Evolutionary conservation across 30 jellyfish, hydroid and myxozoan genomes (phyloP).

Genomic region (Morbakka virulenta): DNA sequence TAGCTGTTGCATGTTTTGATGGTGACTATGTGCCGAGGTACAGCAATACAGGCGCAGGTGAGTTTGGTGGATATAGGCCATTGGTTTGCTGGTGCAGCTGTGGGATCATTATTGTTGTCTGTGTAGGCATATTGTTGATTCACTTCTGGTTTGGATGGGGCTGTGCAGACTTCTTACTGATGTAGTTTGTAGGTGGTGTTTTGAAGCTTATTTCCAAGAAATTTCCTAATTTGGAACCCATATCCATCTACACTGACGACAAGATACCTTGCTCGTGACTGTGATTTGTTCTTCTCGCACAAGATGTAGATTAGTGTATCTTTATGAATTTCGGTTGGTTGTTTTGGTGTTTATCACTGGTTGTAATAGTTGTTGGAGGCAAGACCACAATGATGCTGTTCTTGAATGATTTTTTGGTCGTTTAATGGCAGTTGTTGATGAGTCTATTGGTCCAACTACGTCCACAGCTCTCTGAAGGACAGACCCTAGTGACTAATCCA

Average conservation of each 20-base stretch:
- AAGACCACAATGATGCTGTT: neutral
- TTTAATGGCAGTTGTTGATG: neutral
- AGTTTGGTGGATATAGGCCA: too few species aligned
- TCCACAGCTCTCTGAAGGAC: neutral
- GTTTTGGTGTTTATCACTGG: too few species aligned
- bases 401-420: neutral
- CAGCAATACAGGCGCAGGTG: too few species aligned
- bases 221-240: neutral
- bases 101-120: too few species aligned
- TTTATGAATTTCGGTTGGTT: too few species aligned
- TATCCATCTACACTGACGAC: neutral
- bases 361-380: neutral
- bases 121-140: too few species aligned
- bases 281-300: neutral
- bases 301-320: neutral
- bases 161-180: too few species aligned
- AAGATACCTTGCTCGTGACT: neutral
- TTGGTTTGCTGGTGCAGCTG: too few species aligned
- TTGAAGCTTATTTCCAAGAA: neutral
- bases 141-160: too few species aligned
- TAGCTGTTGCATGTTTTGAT: too few species aligned
- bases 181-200: too few species aligned
- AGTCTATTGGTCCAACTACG: neutral
- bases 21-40: too few species aligned
- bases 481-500: neutral